Percentiles rank a stretch among this genome's conserved stretches.
Conservation (phyloP, 2,797 vertebrate genomes). For the Danionella dracula region DNA sequence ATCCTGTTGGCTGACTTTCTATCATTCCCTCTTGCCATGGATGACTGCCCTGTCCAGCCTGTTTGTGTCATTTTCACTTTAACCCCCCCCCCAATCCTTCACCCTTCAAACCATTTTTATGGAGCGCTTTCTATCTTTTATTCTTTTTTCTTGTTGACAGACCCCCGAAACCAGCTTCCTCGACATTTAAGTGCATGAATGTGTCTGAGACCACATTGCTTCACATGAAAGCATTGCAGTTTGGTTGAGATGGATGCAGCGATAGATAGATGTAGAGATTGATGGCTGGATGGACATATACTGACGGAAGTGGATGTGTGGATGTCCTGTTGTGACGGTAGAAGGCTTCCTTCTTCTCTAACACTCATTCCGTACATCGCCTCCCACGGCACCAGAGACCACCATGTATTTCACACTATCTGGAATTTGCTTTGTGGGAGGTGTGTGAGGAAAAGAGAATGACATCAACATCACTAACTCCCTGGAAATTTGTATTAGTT, state of each 20-base stretch:
- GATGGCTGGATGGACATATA: slow-evolving; percentile 23
- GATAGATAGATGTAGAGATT: neutral
- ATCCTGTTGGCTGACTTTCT: slow-evolving; percentile 38
- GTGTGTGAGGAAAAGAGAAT: neutral
- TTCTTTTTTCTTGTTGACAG: slow-evolving; percentile 22
- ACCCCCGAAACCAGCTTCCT: too few relatives aligned
- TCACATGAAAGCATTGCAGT: slow-evolving; percentile 20
- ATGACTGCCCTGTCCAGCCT: slow-evolving; percentile 47
- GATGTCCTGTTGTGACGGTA: slow-evolving; percentile 38
- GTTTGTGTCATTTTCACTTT: slow-evolving; percentile 39
- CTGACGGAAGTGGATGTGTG: slow-evolving; percentile 24
- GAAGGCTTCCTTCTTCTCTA: slow-evolving; percentile 50
- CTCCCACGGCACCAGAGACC: slow-evolving; percentile 52
- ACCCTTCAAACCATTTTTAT: slow-evolving; percentile 4
- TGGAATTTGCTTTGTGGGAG: slow-evolving; percentile 10
- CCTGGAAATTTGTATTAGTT: too few relatives aligned
- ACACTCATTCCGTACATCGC: slow-evolving; percentile 55
- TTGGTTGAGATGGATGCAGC: slow-evolving; percentile 22
- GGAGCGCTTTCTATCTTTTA: neutral
- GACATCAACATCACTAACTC: too few relatives aligned
- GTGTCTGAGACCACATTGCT: slow-evolving; percentile 14
- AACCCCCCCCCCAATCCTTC: neutral
- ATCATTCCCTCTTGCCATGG: slow-evolving; percentile 47
- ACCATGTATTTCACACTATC: slow-evolving; percentile 33
- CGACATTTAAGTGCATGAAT: too few relatives aligned